A percentile compares a stretch with the other conserved stretches of the same genome.
These are phyloP conservation scores for Lasius platythorax DNA, from an alignment of 2,888 invertebrate genomes.

Conservation along the genomic window DNA sequence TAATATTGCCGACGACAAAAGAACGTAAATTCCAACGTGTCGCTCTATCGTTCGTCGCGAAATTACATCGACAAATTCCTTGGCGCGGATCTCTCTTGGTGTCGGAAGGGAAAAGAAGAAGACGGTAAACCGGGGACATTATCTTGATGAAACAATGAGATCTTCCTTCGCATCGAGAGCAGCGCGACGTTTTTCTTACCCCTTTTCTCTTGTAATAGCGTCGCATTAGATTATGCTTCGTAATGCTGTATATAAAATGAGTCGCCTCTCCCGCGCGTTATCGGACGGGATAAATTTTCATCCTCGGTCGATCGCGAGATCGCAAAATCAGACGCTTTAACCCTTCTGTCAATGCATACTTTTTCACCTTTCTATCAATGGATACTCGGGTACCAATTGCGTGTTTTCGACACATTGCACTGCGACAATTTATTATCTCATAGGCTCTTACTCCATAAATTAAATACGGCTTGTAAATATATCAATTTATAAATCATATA, in stretches of 20 bases:
- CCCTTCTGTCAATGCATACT: too few species aligned
- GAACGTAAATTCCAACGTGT: constrained; percentile 55
- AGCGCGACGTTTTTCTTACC: constrained; percentile 35
- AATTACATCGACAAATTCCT: constrained; percentile 61
- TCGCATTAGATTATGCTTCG: constrained; percentile 58
- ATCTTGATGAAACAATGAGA: constrained; percentile 62
- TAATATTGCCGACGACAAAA: constrained; percentile 60
- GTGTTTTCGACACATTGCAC: too few species aligned
- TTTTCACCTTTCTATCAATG: too few species aligned
- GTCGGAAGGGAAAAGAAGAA: not conserved
- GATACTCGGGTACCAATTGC: too few species aligned
- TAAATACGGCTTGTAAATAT: too few species aligned
- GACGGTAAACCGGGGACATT: constrained; percentile 47
- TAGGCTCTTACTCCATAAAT: too few species aligned
- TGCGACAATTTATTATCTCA: too few species aligned
- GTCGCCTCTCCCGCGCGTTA: constrained; percentile 10
- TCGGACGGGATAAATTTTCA: constrained; percentile 37
- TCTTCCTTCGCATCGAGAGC: constrained; percentile 8
- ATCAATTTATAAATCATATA: too few species aligned
- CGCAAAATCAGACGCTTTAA: constrained; percentile 6
- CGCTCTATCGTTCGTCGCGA: constrained; percentile 49
- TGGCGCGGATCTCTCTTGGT: constrained; percentile 5
- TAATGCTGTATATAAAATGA: constrained; percentile 52
- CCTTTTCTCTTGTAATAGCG: constrained; percentile 31
- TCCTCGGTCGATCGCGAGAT: not conserved